These are phyloP conservation scores for Sciurus carolinensis DNA, from an alignment of 2,797 vertebrate genomes.

Conservation along the genomic window DNA sequence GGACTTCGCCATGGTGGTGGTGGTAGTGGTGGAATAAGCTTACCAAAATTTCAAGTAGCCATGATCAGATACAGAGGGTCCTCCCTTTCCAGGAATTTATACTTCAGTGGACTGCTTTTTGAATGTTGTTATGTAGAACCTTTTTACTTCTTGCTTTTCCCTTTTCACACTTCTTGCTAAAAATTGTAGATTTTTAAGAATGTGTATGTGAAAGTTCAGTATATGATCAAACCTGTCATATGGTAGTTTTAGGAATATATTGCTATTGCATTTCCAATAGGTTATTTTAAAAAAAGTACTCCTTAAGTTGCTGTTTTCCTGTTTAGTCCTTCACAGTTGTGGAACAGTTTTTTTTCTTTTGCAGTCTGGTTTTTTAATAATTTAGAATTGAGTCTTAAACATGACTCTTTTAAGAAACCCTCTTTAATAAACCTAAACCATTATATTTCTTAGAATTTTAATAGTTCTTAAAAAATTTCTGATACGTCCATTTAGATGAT, in stretches of 20 bases:
- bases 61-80: neutral
- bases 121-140: constrained; percentile 23
- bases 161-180: neutral
- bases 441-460: neutral
- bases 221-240: neutral
- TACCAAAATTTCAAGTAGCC: neutral
- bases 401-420: neutral
- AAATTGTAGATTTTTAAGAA: constrained; percentile 20
- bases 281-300: constrained; percentile 8
- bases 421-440: neutral
- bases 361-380: constrained; percentile 16
- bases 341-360: constrained; percentile 48
- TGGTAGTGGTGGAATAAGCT: neutral
- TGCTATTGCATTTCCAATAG: constrained; percentile 28
- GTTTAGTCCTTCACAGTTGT: constrained; percentile 7
- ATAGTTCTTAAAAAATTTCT: neutral
- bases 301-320: neutral
- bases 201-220: neutral
- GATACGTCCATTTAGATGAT: neutral
- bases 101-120: constrained; percentile 22
- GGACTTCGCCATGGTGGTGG: neutral
- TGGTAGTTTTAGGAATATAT: neutral
- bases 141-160: neutral
- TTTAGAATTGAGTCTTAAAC: constrained; percentile 61
- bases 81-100: neutral